Evolutionary conservation across 2,113 vertebrate species (phyloP).

Genomic region (Prochilodus magdalenae): DNA sequence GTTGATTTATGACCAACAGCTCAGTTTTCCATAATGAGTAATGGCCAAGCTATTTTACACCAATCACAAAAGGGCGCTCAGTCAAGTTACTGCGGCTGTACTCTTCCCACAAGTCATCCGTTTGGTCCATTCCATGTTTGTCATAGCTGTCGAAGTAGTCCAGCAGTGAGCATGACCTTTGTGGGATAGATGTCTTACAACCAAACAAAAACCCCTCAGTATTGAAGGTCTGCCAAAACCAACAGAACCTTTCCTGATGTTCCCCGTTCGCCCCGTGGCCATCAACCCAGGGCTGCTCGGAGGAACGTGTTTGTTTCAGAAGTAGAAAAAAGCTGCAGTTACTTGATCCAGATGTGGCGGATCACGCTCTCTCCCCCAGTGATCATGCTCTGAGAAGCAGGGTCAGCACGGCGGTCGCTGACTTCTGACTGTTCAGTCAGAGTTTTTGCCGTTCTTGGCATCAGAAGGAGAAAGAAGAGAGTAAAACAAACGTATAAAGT

Average conservation of each 20-base stretch:
- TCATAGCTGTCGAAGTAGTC: background rate
- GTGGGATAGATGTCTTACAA: background rate
- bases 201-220: too few relatives aligned
- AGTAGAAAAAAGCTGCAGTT: slow-evolving; percentile 27
- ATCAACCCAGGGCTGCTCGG: slow-evolving; percentile 39
- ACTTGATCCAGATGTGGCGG: slow-evolving; percentile 60
- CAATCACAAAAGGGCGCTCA: background rate
- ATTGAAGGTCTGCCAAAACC: slow-evolving; percentile 30
- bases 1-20: slow-evolving; percentile 9
- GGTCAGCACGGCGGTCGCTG: slow-evolving; percentile 10
- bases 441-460: slow-evolving; percentile 35
- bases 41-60: background rate
- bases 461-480: background rate
- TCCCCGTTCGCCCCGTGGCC: slow-evolving; percentile 37
- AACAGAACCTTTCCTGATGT: slow-evolving; percentile 39
- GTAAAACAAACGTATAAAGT: background rate
- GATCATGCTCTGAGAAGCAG: slow-evolving; percentile 40
- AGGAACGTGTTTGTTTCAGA: slow-evolving; percentile 53
- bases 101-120: background rate
- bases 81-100: background rate
- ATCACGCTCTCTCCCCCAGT: slow-evolving; percentile 34
- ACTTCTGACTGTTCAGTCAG: slow-evolving; percentile 38
- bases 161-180: slow-evolving; percentile 2
- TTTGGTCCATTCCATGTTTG: background rate
- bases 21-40: background rate